Evolutionary conservation across 2,797 vertebrate species (phyloP), one percentile per base, ranked within the genome.

Genomic region (Meda fulgida): DNA sequence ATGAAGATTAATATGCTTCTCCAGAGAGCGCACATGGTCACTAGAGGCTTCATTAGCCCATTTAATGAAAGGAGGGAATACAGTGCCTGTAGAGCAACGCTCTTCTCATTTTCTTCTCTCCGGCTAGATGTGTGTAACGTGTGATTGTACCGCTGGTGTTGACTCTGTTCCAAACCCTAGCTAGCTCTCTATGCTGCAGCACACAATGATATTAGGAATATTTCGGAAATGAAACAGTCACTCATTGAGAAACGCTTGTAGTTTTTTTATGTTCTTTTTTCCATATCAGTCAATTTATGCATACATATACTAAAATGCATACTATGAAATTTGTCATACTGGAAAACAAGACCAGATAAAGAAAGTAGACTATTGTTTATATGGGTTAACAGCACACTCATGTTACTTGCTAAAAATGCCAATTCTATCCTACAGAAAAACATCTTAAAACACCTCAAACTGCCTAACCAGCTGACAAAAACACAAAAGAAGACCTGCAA

Each of bases 1-100:
- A 78, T 85, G 80, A 85, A 83, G 83, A 89, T 85, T 78, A 69
- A 88, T 85, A 75, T 73, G 60, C 72, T 75, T 78, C 70, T 85
- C 58, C 77, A 48, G 60, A 72, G 77, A 84, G 78, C 55, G 8
- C 76, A 83, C 77, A 86, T 66, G 66, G 58, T 69, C 78, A 70
- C 75, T 69, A 70, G 87, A 84, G 81, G 86, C 83, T 88, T 77
- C 85, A 89, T 89, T 89, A 88, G 85, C 71, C 65, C 60, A 53
- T 89, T 85, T 85, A 88, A 88, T 88, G 87, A 87, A 58, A 58
- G 76, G 36, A 72, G 60, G 60, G 65, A 75, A 78, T 73, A 69
- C 23, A 70, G 40, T 16, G 66, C 21, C 48, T 36, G 81, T 77
- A 65, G 46, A 81, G 78, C 72, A 53, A 40, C 21, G 38, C 34